A percentile compares a stretch with the other conserved stretches of the same genome.
Evolutionary conservation across 1,140 invertebrate genomes (phyloP).

Genomic region (Acromyrmex charruanus): DNA sequence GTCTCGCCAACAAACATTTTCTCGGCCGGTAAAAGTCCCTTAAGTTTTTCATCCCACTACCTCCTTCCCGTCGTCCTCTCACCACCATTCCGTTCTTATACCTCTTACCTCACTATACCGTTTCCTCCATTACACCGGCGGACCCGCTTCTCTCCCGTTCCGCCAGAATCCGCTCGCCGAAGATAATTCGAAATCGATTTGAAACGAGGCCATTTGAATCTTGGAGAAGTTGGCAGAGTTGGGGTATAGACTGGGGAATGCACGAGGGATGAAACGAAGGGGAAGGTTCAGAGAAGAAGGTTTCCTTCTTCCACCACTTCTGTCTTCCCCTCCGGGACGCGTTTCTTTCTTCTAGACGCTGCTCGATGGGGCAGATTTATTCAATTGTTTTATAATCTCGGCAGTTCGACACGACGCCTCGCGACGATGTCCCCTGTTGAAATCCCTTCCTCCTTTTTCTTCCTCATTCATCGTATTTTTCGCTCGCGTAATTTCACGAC

Average conservation of each 20-base stretch:
- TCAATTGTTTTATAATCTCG: slow-evolving; percentile 74
- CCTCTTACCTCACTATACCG: slow-evolving; percentile 59
- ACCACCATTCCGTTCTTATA: slow-evolving; percentile 40
- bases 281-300: slow-evolving; percentile 37
- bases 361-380: slow-evolving; percentile 44
- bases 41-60: slow-evolving; percentile 19
- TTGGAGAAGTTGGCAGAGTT: slow-evolving; percentile 54
- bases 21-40: slow-evolving; percentile 57
- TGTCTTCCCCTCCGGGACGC: slow-evolving; percentile 4
- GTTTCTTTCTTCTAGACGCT: slow-evolving; percentile 18
- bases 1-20: slow-evolving; percentile 58
- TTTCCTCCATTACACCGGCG: slow-evolving; percentile 69
- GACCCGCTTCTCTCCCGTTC: slow-evolving; percentile 52
- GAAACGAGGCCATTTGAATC: slow-evolving; percentile 81
- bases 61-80: background rate
- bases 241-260: background rate
- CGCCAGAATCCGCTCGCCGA: slow-evolving; percentile 74
- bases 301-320: slow-evolving; percentile 53
- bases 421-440: background rate
- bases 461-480: background rate
- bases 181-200: slow-evolving; percentile 83
- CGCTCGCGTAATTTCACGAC: slow-evolving; percentile 1
- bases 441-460: background rate
- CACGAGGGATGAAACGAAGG: background rate
- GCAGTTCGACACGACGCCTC: slow-evolving; percentile 51